Percentiles rank a stretch among this genome's conserved stretches.
Conservation (phyloP, 2,888 invertebrate species). For the Xestia xanthographa region DNA sequence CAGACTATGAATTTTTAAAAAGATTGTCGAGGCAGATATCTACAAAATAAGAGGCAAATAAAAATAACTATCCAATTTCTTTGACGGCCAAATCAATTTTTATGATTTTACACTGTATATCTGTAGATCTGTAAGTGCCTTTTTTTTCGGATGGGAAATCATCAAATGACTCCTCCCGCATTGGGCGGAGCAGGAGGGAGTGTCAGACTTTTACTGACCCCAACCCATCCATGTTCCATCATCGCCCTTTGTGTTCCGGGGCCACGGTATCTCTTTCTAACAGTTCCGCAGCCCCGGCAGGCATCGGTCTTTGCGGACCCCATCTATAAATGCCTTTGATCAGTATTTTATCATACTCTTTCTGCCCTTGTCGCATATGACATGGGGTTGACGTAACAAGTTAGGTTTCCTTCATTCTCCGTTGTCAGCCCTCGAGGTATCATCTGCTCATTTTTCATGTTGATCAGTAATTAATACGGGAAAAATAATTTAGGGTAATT, state of each 20-base stretch:
- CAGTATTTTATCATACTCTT: neutral
- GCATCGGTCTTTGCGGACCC: no score
- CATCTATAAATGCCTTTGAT: no score
- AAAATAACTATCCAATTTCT: conserved; percentile 2
- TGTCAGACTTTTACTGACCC: no score
- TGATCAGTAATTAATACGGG: neutral
- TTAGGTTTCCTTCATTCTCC: neutral
- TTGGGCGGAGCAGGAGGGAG: no score
- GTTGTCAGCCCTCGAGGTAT: neutral
- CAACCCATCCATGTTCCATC: no score
- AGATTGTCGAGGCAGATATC: neutral
- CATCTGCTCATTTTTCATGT: neutral
- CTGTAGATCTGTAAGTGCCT: no score
- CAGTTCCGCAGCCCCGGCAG: no score
- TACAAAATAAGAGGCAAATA: conserved; percentile 8
- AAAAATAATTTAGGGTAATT: neutral
- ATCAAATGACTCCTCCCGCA: no score
- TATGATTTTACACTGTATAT: neutral
- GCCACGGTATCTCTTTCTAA: no score
- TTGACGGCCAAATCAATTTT: neutral
- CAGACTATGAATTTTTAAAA: conserved; percentile 31
- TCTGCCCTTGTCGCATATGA: neutral
- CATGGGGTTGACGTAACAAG: neutral
- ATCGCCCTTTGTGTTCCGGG: no score
- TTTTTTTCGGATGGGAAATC: no score